phyloP scores from a whole-genome alignment of 2,113 vertebrate genomes.

The Petrocephalus microphthalmus region DNA sequence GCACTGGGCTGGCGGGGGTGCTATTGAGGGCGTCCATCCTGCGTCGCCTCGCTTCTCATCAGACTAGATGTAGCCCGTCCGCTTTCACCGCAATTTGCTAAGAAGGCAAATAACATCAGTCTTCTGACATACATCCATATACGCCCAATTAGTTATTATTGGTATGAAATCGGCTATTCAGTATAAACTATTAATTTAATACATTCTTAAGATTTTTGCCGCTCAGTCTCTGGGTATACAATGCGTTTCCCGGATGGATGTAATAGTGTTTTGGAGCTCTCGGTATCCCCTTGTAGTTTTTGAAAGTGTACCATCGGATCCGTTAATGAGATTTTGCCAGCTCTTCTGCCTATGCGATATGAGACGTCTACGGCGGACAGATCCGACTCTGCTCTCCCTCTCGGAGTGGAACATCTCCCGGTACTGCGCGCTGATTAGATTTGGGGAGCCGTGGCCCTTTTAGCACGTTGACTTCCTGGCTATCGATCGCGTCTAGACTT shows the following conservation, averaged over 20 bases:
- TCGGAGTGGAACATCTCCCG: constrained; percentile 7
- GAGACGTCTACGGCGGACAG: background rate
- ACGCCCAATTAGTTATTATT: background rate
- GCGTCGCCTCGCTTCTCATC: background rate
- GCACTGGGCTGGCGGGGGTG: background rate
- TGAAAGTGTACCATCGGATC: background rate
- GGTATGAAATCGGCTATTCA: background rate
- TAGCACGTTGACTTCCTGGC: constrained; percentile 15
- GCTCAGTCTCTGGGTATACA: background rate
- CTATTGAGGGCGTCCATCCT: background rate
- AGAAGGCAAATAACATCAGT: background rate
- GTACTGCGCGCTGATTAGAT: constrained; percentile 17
- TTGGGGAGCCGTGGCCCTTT: constrained; percentile 15
- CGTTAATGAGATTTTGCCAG: background rate
- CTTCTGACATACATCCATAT: background rate
- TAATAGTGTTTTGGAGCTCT: background rate
- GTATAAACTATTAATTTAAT: background rate
- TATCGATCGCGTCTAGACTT: constrained; percentile 24
- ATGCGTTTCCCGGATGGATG: background rate
- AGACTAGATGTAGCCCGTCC: background rate
- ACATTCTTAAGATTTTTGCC: background rate
- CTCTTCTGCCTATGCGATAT: background rate
- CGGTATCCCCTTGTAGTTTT: background rate
- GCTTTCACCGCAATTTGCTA: background rate
- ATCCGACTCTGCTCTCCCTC: background rate